Evolutionary conservation across 2,888 invertebrate species (phyloP).

Genomic region (Aphodius granarius): DNA sequence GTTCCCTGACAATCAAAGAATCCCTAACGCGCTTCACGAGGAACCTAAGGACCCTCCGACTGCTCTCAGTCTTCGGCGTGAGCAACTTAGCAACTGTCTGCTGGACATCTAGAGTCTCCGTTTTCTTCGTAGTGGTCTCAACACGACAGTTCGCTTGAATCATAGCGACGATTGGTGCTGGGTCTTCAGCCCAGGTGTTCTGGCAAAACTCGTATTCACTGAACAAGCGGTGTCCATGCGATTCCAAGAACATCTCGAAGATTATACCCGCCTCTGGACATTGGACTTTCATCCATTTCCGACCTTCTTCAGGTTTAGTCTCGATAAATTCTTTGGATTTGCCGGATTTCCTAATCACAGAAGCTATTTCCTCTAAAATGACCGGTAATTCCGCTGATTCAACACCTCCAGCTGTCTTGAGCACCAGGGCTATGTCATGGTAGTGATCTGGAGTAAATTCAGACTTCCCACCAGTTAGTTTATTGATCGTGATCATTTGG

Average conservation of each 20-base stretch:
- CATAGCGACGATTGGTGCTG: slow-evolving; percentile 63
- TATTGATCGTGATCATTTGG: slow-evolving; percentile 59
- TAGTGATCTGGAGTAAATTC: slow-evolving; percentile 55
- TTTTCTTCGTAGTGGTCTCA: slow-evolving; percentile 38
- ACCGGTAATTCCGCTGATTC: slow-evolving; percentile 72
- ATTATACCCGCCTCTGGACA: slow-evolving; percentile 48
- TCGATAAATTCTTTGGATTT: slow-evolving; percentile 56
- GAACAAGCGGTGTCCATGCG: slow-evolving; percentile 71
- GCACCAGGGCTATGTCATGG: slow-evolving; percentile 67
- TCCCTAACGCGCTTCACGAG: slow-evolving; percentile 63
- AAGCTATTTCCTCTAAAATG: slow-evolving; percentile 44
- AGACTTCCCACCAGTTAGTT: slow-evolving; percentile 55
- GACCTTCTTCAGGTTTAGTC: slow-evolving; percentile 55
- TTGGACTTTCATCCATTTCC: slow-evolving; percentile 62
- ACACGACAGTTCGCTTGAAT: slow-evolving; percentile 58
- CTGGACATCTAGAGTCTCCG: slow-evolving; percentile 44
- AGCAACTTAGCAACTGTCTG: slow-evolving; percentile 57
- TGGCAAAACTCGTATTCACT: slow-evolving; percentile 56
- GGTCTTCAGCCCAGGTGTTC: slow-evolving; percentile 67
- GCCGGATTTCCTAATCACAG: slow-evolving; percentile 42
- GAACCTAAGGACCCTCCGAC: slow-evolving; percentile 52
- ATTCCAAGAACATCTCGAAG: slow-evolving; percentile 53
- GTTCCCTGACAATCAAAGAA: slow-evolving; percentile 66
- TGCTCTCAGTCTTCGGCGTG: slow-evolving; percentile 12
- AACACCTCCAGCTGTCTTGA: slow-evolving; percentile 69